phyloP scores from a whole-genome alignment of 2,797 vertebrate genomes.

The Luscinia luscinia region DNA sequence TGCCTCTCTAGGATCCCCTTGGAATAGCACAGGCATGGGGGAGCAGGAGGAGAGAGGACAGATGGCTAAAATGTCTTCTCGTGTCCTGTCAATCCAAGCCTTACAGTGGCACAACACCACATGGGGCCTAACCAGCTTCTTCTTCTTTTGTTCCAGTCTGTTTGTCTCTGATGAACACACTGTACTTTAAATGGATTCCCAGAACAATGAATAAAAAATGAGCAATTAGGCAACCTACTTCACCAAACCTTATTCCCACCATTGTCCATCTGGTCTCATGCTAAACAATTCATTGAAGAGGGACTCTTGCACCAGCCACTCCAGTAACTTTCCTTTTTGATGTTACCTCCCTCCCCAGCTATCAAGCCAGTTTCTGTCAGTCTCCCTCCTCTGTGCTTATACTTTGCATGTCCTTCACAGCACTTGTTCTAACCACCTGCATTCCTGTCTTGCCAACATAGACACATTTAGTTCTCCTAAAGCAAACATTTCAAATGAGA shows the following conservation, averaged over 20 bases:
- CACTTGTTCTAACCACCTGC: background rate
- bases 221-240: slow-evolving; percentile 14
- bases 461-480: background rate
- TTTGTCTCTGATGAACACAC: slow-evolving; percentile 13
- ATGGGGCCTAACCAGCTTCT: background rate
- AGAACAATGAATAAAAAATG: slow-evolving; percentile 9
- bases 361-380: background rate
- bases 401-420: background rate
- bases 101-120: background rate
- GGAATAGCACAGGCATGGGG: background rate
- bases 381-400: background rate
- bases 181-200: background rate
- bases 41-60: background rate
- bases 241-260: background rate
- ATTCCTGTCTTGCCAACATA: background rate
- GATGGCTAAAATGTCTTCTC: background rate
- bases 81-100: background rate
- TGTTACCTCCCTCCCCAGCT: background rate
- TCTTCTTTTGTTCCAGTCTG: background rate
- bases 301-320: background rate
- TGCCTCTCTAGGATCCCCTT: background rate
- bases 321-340: background rate
- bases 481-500: background rate
- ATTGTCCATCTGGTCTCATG: background rate
- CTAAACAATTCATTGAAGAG: background rate